Evolutionary conservation across 2,888 invertebrate species (phyloP).

Genomic region (Pheosia gnoma): DNA sequence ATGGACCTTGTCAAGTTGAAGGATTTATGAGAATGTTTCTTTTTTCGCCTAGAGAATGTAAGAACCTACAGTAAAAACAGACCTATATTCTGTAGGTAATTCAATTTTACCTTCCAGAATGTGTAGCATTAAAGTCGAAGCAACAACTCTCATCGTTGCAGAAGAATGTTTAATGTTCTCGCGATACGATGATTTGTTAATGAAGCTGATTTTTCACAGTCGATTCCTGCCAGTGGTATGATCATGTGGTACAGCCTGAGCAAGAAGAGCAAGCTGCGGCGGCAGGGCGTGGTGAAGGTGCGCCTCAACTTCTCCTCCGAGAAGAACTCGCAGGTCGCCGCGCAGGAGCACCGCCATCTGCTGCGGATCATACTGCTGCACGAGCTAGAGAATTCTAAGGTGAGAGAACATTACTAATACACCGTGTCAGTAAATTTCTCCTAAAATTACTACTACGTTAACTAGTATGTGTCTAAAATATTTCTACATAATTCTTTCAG

Average conservation of each 20-base stretch:
- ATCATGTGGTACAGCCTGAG: slow-evolving; percentile 96
- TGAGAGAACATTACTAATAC: slow-evolving; percentile 47
- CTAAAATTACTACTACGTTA: too few species aligned
- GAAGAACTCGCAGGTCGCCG: slow-evolving; percentile 92
- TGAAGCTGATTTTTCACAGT: slow-evolving; percentile 76
- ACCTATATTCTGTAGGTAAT: too few species aligned
- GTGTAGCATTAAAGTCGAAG: too few species aligned
- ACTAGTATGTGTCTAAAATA: too few species aligned
- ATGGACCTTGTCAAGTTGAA: too few species aligned
- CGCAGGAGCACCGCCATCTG: slow-evolving; percentile 92
- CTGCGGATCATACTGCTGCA: slow-evolving; percentile 90
- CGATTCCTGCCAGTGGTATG: slow-evolving; percentile 96
- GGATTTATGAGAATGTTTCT: too few species aligned
- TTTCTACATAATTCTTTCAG: not conserved
- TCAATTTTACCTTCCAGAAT: too few species aligned
- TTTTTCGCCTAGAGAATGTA: too few species aligned
- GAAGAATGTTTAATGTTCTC: too few species aligned
- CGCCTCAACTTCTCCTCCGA: slow-evolving; percentile 93
- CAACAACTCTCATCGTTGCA: too few species aligned
- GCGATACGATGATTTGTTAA: not conserved
- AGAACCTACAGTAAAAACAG: too few species aligned
- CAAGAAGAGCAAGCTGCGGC: slow-evolving; percentile 91
- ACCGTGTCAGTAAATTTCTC: not conserved
- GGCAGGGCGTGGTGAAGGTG: slow-evolving; percentile 94
- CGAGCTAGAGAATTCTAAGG: slow-evolving; percentile 91